These are phyloP conservation scores for Platalea minor DNA, from an alignment of 2,797 vertebrate genomes.

Conservation along the genomic window DNA sequence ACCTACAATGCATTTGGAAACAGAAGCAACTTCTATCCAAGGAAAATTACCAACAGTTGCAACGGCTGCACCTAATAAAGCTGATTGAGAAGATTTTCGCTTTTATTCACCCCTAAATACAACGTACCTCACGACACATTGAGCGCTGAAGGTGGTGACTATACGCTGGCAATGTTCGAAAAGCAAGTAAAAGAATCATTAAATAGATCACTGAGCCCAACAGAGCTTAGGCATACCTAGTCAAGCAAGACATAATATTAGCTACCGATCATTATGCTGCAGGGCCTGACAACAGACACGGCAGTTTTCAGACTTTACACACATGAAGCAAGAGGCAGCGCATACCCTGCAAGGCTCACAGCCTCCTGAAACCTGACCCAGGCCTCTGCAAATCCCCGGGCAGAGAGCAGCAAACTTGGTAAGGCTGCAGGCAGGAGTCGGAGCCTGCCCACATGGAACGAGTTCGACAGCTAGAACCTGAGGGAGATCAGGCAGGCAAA, in stretches of 20 bases:
- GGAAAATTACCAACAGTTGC: background rate
- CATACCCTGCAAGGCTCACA: background rate
- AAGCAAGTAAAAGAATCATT: background rate
- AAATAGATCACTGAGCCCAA: background rate
- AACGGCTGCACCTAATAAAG: background rate
- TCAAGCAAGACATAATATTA: background rate
- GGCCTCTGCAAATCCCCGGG: fast-evolving
- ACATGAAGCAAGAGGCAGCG: background rate
- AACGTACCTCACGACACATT: fast-evolving
- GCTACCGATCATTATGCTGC: background rate
- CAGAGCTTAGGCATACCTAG: background rate
- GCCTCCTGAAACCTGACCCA: background rate
- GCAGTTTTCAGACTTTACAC: background rate
- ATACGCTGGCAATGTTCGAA: fast-evolving
- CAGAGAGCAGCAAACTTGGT: background rate
- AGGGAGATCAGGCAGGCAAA: background rate
- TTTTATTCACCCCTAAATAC: background rate
- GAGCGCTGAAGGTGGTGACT: fast-evolving
- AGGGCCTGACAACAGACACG: background rate
- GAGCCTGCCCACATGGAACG: background rate
- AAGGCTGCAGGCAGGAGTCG: background rate
- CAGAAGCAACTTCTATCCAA: background rate
- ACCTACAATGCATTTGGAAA: background rate
- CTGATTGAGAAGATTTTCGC: background rate
- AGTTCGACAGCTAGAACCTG: background rate